Evolutionary conservation across 2,113 vertebrate genomes (phyloP).

Genomic region (Cavia aperea): DNA sequence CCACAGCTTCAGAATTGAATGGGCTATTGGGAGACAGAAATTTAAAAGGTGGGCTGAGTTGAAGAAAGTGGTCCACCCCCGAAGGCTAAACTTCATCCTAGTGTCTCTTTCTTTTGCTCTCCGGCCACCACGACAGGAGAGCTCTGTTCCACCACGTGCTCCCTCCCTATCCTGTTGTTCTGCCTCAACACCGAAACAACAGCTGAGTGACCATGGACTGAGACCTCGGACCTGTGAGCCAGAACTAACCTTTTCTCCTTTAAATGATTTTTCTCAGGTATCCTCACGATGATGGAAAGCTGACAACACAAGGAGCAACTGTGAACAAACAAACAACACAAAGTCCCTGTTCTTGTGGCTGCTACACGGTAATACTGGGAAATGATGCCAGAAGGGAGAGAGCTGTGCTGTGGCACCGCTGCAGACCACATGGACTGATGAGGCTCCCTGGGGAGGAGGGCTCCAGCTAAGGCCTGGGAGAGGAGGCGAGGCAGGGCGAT

Average conservation of each 20-base stretch:
- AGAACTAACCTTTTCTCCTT: background rate
- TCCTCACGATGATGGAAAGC: background rate
- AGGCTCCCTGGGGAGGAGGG: background rate
- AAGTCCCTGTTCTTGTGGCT: background rate
- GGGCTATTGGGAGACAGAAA: background rate
- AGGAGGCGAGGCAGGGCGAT: background rate
- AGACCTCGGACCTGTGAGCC: background rate
- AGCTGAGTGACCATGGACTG: background rate
- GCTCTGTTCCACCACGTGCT: background rate
- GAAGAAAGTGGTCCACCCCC: background rate
- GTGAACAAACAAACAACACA: background rate
- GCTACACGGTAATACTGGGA: background rate
- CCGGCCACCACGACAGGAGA: background rate
- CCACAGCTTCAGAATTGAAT: background rate
- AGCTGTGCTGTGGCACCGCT: background rate
- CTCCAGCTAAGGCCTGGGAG: background rate
- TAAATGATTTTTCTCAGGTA: background rate
- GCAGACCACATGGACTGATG: background rate
- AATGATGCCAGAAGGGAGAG: background rate
- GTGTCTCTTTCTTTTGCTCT: background rate
- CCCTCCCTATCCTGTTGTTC: background rate
- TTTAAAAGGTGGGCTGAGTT: background rate
- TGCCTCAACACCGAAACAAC: background rate
- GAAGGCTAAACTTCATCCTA: background rate
- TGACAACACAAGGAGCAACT: background rate